Conservation (phyloP, 2,888 invertebrate genomes). For the Acheta domesticus region DNA sequence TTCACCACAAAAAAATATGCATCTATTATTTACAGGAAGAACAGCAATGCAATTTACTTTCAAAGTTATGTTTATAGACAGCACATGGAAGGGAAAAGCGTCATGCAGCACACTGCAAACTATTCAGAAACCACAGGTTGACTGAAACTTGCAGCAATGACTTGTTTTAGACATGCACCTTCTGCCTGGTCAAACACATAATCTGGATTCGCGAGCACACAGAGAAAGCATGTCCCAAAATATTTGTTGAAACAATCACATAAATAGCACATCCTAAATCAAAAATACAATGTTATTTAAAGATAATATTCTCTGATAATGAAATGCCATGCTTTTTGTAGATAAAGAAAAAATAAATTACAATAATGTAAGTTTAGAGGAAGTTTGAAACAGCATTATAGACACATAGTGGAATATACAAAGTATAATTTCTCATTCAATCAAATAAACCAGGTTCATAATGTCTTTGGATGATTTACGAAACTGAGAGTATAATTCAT, state of each 20-base stretch:
- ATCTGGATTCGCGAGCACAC: constrained; percentile 18
- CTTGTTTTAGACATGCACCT: constrained; percentile 5
- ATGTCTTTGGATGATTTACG: too few relatives aligned
- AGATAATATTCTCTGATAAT: background rate
- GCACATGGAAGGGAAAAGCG: background rate
- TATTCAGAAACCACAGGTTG: background rate
- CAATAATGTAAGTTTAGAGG: too few relatives aligned
- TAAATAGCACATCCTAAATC: constrained; percentile 1
- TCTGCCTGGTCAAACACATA: background rate
- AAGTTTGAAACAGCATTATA: too few relatives aligned
- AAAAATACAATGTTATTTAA: background rate
- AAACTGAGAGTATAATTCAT: too few relatives aligned
- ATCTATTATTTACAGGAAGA: constrained; percentile 4
- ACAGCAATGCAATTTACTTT: background rate
- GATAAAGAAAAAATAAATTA: too few relatives aligned
- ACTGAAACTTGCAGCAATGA: constrained; percentile 9
- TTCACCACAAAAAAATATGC: background rate
- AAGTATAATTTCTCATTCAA: too few relatives aligned
- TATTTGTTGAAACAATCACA: constrained; percentile 11
- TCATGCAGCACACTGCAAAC: background rate
- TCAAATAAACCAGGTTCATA: too few relatives aligned
- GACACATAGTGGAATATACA: too few relatives aligned
- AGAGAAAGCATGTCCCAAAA: constrained; percentile 12
- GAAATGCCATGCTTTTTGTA: too few relatives aligned
- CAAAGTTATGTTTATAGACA: background rate